Evolutionary conservation across 1,140 invertebrate genomes (phyloP), one percentile per base, ranked within the genome.

Genomic region (Hypothenemus hampei): DNA sequence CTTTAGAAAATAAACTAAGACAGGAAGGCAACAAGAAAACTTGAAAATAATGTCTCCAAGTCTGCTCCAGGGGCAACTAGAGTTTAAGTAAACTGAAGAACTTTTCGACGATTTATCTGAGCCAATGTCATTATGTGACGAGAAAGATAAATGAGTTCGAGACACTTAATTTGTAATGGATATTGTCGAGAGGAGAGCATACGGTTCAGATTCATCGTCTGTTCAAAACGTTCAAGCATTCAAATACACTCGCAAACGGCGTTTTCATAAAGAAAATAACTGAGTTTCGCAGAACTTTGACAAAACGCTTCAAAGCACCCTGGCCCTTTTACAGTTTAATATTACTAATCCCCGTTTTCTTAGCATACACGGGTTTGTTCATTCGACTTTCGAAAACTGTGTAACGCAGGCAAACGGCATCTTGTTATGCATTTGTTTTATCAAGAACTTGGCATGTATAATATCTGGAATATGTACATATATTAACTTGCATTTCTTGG

Each of bases 241-340:
- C 15, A 13, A 37, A 37, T 15, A n/a, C 35, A n/a, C n/a, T n/a
- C n/a, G n/a, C n/a, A n/a, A n/a, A n/a, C n/a, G n/a, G n/a, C n/a
- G n/a, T n/a, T n/a, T n/a, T n/a, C n/a, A n/a, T n/a, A n/a, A n/a
- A n/a, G n/a, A n/a, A n/a, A n/a, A n/a, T n/a, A n/a, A n/a, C n/a
- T n/a, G n/a, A n/a, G n/a, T n/a, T n/a, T n/a, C n/a, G n/a, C n/a
- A n/a, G n/a, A n/a, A n/a, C n/a, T n/a, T n/a, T n/a, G n/a, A n/a
- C n/a, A n/a, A 16, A 37, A 16, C 35, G 11, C 35, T 16, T n/a
- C n/a, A 37, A 37, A 37, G n/a, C 11, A 15, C 35, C 18, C 16
- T 37, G n/a, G 26, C 35, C 35, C 16, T 16, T 15, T 37, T 37
- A 37, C 35, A 37, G 18, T 22, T 41, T 41, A 41, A 41, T 41